Evolutionary conservation across 35 echinoderm and acorn worm genomes (phyloP).

Genomic region (Chiridota heheva): DNA sequence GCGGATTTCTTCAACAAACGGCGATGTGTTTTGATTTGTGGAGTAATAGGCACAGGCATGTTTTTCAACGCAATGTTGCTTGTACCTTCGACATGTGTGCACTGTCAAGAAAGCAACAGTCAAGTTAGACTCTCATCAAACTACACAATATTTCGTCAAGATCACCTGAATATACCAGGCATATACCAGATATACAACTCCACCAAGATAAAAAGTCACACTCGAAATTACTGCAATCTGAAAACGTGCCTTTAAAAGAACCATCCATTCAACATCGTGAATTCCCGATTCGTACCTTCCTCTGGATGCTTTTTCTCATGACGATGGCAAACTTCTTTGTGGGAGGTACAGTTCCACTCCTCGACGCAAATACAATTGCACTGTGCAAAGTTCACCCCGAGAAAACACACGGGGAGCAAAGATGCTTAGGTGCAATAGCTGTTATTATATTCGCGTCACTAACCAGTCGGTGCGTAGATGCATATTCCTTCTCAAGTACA

Average conservation of each 20-base stretch:
- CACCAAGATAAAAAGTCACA: background rate
- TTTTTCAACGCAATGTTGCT: slow-evolving; percentile 5
- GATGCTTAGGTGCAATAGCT: slow-evolving; percentile 30
- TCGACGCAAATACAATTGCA: slow-evolving; percentile 20
- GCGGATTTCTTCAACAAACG: slow-evolving; percentile 39
- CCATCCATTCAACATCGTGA: background rate
- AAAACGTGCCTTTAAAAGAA: background rate
- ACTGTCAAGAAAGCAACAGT: background rate
- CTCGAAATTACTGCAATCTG: background rate
- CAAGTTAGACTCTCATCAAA: background rate
- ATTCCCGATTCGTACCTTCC: background rate
- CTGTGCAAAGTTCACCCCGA: background rate
- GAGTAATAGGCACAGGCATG: background rate
- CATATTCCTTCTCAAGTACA: slow-evolving; percentile 19
- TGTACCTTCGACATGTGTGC: background rate
- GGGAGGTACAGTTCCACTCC: slow-evolving; percentile 8
- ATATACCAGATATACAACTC: background rate
- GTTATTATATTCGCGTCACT: slow-evolving; percentile 12
- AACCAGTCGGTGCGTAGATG: background rate
- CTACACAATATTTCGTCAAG: background rate
- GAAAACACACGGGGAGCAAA: slow-evolving; percentile 11
- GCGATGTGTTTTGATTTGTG: background rate
- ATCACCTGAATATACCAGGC: background rate
- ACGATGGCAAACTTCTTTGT: slow-evolving; percentile 7
- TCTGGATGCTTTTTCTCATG: background rate